Evolutionary conservation across 2,888 invertebrate species (phyloP).

Genomic region (Trichogramma dendrolimi): DNA sequence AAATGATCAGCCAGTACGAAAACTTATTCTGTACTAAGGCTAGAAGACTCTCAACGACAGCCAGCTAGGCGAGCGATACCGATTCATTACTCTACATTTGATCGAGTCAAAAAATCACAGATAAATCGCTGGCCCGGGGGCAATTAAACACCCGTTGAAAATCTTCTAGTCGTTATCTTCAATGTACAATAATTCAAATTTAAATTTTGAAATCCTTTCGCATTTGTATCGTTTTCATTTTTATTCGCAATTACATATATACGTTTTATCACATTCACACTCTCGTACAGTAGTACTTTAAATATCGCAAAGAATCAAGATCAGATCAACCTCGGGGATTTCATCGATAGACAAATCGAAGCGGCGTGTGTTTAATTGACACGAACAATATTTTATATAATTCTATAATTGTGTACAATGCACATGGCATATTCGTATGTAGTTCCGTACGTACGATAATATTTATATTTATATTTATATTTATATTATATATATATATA

Average conservation of each 20-base stretch:
- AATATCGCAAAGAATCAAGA: conserved; percentile 23
- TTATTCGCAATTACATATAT: neutral
- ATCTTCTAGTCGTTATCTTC: conserved; percentile 24
- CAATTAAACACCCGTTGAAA: conserved; percentile 40
- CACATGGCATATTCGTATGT: conserved; percentile 28
- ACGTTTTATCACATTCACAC: conserved; percentile 9
- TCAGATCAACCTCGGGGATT: conserved; percentile 28
- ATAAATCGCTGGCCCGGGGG: conserved; percentile 48
- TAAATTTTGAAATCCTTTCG: neutral
- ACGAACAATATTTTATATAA: conserved; percentile 38
- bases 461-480: conserved; percentile 15
- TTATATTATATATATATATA: no score
- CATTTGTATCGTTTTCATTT: neutral
- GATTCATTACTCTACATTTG: neutral
- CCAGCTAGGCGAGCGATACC: conserved; percentile 47
- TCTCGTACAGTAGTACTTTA: conserved; percentile 11
- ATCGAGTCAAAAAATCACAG: neutral
- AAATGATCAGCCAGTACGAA: conserved; percentile 18
- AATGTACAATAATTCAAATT: neutral
- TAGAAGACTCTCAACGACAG: conserved; percentile 39
- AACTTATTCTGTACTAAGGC: conserved; percentile 1
- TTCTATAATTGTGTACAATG: no score
- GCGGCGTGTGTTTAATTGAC: conserved; percentile 45
- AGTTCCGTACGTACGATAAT: conserved; percentile 32
- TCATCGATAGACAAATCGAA: conserved; percentile 30